Conservation (phyloP, 2,113 vertebrate genomes). For the Butorides virescens region DNA sequence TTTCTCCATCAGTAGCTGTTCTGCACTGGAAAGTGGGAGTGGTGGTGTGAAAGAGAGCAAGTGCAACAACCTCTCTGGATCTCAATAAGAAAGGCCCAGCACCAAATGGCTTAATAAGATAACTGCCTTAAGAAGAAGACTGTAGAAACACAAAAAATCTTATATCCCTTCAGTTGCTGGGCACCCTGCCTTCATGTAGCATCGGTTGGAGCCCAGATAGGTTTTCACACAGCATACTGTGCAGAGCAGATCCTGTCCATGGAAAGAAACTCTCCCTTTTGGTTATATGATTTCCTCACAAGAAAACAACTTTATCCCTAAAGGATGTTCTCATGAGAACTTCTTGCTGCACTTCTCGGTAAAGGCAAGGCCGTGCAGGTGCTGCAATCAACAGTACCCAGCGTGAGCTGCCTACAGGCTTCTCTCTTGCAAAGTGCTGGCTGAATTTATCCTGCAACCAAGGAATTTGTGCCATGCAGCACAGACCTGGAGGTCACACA, state of each 20-base stretch:
- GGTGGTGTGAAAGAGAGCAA: neutral
- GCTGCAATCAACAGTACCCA: fast-evolving
- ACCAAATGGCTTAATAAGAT: neutral
- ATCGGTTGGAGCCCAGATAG: fast-evolving
- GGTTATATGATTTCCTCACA: neutral
- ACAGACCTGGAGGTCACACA: neutral
- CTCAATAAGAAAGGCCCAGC: neutral
- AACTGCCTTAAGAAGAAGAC: neutral
- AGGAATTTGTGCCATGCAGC: neutral
- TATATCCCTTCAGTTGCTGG: neutral
- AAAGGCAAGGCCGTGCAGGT: neutral
- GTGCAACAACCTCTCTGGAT: neutral
- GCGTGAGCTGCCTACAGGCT: neutral
- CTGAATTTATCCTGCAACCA: neutral
- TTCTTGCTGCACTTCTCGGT: neutral
- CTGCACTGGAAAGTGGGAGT: neutral
- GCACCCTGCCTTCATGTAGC: fast-evolving
- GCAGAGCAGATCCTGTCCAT: neutral
- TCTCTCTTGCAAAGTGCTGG: neutral
- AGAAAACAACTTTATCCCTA: neutral
- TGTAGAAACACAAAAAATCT: neutral
- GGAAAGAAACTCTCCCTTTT: neutral
- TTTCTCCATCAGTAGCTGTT: neutral
- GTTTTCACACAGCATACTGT: fast-evolving
- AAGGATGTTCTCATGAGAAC: neutral